Evolutionary conservation across 2,113 vertebrate genomes (phyloP).

Genomic region (Cyprinus carpio): DNA sequence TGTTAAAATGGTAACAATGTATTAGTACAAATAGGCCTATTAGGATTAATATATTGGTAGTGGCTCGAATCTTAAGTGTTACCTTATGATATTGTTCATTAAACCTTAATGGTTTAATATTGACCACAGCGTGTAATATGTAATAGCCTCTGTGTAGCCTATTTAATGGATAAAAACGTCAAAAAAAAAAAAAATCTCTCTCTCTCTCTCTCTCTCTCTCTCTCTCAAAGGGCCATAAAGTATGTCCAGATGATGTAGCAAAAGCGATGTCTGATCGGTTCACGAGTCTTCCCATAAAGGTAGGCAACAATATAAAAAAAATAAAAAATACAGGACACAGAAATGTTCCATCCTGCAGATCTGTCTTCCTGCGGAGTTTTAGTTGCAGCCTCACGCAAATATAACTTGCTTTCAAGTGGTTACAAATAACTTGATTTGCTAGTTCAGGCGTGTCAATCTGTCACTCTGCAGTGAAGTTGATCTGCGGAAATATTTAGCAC

Average conservation of each 20-base stretch:
- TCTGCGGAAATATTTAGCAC: not conserved
- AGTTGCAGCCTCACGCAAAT: not conserved
- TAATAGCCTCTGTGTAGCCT: not conserved
- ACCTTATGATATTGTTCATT: not conserved
- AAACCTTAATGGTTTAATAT: not conserved
- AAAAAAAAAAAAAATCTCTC: too few relatives aligned
- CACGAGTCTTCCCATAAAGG: not conserved
- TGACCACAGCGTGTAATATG: not conserved
- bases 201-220: not conserved
- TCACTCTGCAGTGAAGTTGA: not conserved
- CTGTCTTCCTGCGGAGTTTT: not conserved
- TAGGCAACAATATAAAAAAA: not conserved
- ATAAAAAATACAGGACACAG: not conserved
- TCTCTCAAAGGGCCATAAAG: not conserved
- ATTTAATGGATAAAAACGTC: too few relatives aligned
- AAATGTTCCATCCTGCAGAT: not conserved
- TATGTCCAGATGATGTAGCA: not conserved
- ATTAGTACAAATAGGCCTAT: not conserved
- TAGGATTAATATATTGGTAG: not conserved
- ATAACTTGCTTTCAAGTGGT: not conserved
- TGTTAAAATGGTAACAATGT: too few relatives aligned
- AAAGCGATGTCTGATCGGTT: not conserved
- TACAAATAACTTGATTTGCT: not conserved
- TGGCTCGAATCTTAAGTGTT: not conserved
- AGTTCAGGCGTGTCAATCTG: not conserved